A percentile compares a stretch with the other conserved stretches of the same genome.
These are phyloP conservation scores for Sesia bembeciformis DNA, from an alignment of 2,888 invertebrate species.

Conservation along the genomic window DNA sequence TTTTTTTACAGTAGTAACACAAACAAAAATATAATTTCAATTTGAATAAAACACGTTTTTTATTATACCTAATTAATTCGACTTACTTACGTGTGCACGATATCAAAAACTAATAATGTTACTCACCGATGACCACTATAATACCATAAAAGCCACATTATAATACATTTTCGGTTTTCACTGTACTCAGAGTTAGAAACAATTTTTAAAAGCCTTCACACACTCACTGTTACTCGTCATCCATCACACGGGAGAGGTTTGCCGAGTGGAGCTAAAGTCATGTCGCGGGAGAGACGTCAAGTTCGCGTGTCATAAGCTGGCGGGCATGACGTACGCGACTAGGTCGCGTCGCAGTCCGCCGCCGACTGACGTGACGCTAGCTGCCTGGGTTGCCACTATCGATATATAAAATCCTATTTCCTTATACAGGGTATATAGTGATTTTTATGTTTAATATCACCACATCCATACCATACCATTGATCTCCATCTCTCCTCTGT, in stretches of 20 bases:
- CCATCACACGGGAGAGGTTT: constrained; percentile 21
- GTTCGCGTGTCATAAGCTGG: constrained; percentile 25
- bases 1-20: too few species aligned
- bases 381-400: background rate
- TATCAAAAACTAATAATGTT: background rate
- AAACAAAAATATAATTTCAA: too few species aligned
- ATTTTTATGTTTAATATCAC: too few species aligned
- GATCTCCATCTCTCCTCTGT: too few species aligned
- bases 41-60: background rate
- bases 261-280: constrained; percentile 29
- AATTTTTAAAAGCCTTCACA: constrained; percentile 16
- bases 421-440: too few species aligned
- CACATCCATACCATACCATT: too few species aligned
- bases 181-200: background rate
- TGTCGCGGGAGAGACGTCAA: constrained; percentile 31
- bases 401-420: background rate
- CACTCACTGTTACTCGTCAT: constrained; percentile 48
- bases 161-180: constrained; percentile 30
- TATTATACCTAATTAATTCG: background rate
- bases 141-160: constrained; percentile 57
- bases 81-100: background rate
- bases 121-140: constrained; percentile 70
- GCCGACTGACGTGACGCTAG: background rate
- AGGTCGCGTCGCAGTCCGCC: constrained; percentile 12
- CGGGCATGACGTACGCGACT: constrained; percentile 39